Conservation (phyloP, 2,113 vertebrate species). For the Entelurus aequoreus region DNA sequence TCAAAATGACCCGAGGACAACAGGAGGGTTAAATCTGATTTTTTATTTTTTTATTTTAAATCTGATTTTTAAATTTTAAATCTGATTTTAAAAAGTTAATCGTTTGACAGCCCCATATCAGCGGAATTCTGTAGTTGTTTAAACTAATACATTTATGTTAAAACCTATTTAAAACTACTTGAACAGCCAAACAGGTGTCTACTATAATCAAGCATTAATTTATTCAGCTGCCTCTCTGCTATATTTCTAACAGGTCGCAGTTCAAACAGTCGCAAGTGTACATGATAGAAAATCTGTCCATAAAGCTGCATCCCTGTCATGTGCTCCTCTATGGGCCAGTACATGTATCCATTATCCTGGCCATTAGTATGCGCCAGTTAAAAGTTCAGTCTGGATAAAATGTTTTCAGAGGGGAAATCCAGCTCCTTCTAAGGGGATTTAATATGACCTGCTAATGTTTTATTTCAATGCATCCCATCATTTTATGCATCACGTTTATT, state of each 20-base stretch:
- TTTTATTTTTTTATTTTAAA: too few species aligned
- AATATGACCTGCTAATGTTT: background rate
- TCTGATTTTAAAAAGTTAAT: too few species aligned
- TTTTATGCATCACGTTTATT: slow-evolving; percentile 7
- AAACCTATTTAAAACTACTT: too few species aligned
- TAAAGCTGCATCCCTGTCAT: slow-evolving; percentile 3
- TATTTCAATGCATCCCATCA: background rate
- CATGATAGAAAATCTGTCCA: slow-evolving; percentile 21
- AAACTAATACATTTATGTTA: too few species aligned
- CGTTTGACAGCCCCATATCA: too few species aligned
- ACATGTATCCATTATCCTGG: slow-evolving; percentile 17
- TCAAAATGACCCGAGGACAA: too few species aligned
- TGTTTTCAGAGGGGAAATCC: background rate
- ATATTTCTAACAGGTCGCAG: slow-evolving; percentile 5
- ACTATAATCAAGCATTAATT: too few species aligned
- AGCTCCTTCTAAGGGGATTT: background rate
- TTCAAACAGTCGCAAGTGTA: slow-evolving; percentile 15
- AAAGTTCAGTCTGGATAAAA: slow-evolving; percentile 20
- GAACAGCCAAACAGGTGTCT: too few species aligned
- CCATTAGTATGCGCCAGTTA: slow-evolving; percentile 17
- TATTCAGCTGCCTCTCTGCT: slow-evolving; percentile 1
- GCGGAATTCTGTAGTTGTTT: too few species aligned
- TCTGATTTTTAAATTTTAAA: too few species aligned
- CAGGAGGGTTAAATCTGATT: too few species aligned
- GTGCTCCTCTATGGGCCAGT: background rate